These are phyloP conservation scores for Onychorhynchus coronatus DNA, from an alignment of 2,113 vertebrate species.

Conservation along the genomic window DNA sequence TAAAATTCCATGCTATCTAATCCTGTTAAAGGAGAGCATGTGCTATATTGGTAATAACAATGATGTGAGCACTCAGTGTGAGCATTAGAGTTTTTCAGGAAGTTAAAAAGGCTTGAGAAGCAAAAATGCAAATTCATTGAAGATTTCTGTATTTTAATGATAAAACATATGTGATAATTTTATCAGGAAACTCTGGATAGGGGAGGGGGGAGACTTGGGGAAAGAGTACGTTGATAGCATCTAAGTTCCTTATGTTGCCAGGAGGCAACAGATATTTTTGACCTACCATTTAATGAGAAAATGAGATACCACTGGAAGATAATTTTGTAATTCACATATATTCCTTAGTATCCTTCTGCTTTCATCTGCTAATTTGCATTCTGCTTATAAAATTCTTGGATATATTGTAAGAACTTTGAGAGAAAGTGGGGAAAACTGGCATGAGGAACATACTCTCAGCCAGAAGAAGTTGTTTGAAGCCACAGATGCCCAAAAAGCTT, in stretches of 20 bases:
- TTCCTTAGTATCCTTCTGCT: not conserved
- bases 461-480: not conserved
- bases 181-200: not conserved
- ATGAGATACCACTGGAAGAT: not conserved
- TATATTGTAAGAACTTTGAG: not conserved
- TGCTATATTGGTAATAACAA: not conserved
- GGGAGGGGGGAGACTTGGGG: rapidly evolving
- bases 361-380: not conserved
- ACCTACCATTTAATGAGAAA: not conserved
- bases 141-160: not conserved
- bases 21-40: not conserved
- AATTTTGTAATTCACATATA: not conserved
- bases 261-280: not conserved
- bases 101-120: not conserved
- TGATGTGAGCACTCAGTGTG: not conserved
- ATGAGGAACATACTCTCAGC: not conserved
- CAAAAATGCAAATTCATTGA: not conserved
- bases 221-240: not conserved
- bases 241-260: not conserved
- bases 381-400: not conserved
- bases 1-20: not conserved
- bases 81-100: not conserved
- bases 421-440: not conserved
- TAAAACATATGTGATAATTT: not conserved
- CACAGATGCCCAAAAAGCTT: not conserved